A percentile compares a stretch with the other conserved stretches of the same genome.
Evolutionary conservation across 2,797 vertebrate genomes (phyloP).

Genomic region (Rhinoraja longicauda): DNA sequence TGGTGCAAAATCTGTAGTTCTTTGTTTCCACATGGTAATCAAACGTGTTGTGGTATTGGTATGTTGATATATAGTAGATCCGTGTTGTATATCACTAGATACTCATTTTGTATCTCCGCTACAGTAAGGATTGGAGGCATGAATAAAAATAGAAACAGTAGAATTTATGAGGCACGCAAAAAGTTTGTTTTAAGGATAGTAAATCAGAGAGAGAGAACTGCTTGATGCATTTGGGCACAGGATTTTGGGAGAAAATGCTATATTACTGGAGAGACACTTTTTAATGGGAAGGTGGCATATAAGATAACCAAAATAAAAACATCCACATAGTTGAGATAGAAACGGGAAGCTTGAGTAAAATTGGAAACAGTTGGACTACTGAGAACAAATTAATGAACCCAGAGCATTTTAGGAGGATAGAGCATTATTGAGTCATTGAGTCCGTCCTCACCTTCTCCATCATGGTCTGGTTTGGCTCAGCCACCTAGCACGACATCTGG

Average conservation of each 20-base stretch:
- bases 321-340: neutral
- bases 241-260: neutral
- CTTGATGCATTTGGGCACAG: neutral
- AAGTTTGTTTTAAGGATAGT: neutral
- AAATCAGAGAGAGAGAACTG: neutral
- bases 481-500: no score
- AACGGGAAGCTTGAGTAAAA: neutral
- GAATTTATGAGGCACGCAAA: conserved; percentile 1
- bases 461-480: no score
- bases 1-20: neutral
- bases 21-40: neutral
- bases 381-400: neutral
- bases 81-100: no score
- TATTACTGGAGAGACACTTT: neutral
- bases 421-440: no score
- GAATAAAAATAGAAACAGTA: neutral
- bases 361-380: neutral
- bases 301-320: neutral
- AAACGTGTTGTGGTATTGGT: neutral
- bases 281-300: neutral
- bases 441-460: no score
- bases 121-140: neutral
- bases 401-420: neutral
- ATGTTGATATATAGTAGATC: neutral
- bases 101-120: neutral